These are phyloP conservation scores for Somateria mollissima DNA, from an alignment of 2,797 vertebrate genomes.

Conservation along the genomic window DNA sequence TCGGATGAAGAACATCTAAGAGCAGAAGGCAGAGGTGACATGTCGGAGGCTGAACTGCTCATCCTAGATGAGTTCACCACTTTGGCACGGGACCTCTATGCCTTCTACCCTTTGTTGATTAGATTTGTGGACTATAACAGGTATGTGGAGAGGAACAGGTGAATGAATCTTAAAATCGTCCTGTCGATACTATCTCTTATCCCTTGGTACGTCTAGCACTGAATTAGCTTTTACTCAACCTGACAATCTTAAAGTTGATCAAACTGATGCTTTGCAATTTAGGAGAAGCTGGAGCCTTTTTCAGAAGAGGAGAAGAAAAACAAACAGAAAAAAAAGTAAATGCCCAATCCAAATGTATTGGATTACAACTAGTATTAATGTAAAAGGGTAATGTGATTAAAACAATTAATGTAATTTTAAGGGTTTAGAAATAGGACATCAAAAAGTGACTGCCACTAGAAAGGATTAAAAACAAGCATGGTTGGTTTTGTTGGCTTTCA, in stretches of 20 bases:
- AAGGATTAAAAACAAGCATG: not conserved
- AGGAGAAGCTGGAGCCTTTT: not conserved
- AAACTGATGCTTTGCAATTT: not conserved
- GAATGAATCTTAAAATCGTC: not conserved
- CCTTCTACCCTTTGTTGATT: slow-evolving; percentile 96
- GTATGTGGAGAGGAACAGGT: slow-evolving; percentile 73
- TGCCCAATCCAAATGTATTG: not conserved
- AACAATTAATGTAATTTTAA: not conserved
- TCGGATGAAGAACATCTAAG: slow-evolving; percentile 94
- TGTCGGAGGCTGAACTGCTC: slow-evolving; percentile 95
- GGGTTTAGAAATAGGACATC: not conserved
- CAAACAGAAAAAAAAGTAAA: not conserved
- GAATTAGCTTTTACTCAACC: slow-evolving; percentile 2
- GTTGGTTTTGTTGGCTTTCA: not conserved
- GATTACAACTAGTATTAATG: not conserved
- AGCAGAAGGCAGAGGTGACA: slow-evolving; percentile 92
- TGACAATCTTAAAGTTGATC: not conserved
- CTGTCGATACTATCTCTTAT: not conserved
- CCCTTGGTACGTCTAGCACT: not conserved
- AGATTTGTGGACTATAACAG: slow-evolving; percentile 97
- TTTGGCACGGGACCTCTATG: slow-evolving; percentile 92
- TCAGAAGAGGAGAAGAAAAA: not conserved
- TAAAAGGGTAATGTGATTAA: not conserved
- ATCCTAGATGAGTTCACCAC: slow-evolving; percentile 95
- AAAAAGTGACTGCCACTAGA: not conserved